These are phyloP conservation scores for Haplochromis vanheusdeni DNA, from an alignment of 2,113 vertebrate genomes.

Conservation along the genomic window DNA sequence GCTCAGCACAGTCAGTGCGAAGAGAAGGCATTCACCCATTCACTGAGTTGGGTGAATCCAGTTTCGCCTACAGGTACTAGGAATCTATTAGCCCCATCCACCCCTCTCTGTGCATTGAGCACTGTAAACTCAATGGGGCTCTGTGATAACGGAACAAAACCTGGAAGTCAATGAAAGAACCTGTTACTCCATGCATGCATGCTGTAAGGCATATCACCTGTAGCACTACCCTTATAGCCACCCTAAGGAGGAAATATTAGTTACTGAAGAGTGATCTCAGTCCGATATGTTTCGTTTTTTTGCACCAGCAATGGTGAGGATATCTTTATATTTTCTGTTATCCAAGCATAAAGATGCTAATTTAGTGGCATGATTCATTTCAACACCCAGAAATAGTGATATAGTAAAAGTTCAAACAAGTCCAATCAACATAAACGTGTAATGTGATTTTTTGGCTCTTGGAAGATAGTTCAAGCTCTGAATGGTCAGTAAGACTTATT, in stretches of 20 bases:
- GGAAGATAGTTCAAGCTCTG: neutral
- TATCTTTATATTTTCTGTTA: neutral
- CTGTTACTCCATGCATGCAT: neutral
- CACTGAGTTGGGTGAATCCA: neutral
- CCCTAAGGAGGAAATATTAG: neutral
- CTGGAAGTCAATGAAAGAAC: constrained; percentile 12
- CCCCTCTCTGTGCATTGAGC: neutral
- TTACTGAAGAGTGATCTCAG: neutral
- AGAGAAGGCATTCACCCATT: neutral
- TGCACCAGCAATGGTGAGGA: neutral
- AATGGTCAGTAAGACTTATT: neutral
- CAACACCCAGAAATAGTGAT: neutral
- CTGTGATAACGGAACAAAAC: constrained; percentile 23
- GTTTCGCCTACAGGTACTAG: neutral
- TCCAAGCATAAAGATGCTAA: neutral
- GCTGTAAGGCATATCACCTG: constrained; percentile 4
- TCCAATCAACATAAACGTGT: neutral
- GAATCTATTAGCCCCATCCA: constrained; percentile 8
- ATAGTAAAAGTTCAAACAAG: neutral
- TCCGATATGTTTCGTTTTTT: neutral
- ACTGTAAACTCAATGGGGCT: constrained; percentile 4
- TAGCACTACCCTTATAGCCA: neutral
- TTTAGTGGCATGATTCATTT: neutral
- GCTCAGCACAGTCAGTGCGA: neutral
- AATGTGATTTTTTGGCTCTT: neutral